A percentile compares a stretch with the other conserved stretches of the same genome.
Evolutionary conservation across 2,113 vertebrate species (phyloP).

Genomic region (Benitochromis conjunctus): DNA sequence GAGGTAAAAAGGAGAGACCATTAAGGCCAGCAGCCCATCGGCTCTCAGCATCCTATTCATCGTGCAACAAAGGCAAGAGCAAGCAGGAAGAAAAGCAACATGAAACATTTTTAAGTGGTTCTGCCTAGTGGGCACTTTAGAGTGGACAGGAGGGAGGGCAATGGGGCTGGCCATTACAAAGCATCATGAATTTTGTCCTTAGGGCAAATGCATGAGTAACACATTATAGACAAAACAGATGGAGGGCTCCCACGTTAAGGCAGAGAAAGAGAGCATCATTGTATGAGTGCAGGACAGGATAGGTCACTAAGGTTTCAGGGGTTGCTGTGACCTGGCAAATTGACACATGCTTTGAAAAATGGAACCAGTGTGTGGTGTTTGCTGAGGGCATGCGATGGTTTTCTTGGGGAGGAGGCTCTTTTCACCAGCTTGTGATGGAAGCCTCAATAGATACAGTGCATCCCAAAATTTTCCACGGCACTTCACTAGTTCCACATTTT

Average conservation of each 20-base stretch:
- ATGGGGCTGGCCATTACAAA: conserved; percentile 55
- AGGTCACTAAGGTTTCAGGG: not conserved
- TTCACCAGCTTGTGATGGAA: not conserved
- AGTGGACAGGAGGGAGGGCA: conserved; percentile 13
- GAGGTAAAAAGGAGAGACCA: conserved; percentile 24
- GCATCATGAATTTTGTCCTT: conserved; percentile 52
- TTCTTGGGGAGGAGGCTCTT: not conserved
- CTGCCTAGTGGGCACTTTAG: conserved; percentile 34
- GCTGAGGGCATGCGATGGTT: not conserved
- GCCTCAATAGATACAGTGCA: not conserved
- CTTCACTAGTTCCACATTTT: not conserved
- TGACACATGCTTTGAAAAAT: not conserved
- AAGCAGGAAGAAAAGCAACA: conserved; percentile 11
- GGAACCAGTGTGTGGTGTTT: not conserved
- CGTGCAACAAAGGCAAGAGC: conserved; percentile 34
- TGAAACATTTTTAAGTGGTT: conserved; percentile 54
- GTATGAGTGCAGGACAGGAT: not conserved
- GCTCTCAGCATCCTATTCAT: conserved; percentile 53
- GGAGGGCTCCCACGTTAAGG: not conserved
- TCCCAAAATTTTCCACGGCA: not conserved
- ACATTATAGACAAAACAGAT: not conserved
- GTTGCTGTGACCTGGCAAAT: not conserved
- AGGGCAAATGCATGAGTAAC: conserved; percentile 41
- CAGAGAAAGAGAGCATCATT: not conserved
- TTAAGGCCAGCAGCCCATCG: conserved; percentile 41